Conservation (phyloP, 2,888 invertebrate species). For the Heliconius hortense region DNA sequence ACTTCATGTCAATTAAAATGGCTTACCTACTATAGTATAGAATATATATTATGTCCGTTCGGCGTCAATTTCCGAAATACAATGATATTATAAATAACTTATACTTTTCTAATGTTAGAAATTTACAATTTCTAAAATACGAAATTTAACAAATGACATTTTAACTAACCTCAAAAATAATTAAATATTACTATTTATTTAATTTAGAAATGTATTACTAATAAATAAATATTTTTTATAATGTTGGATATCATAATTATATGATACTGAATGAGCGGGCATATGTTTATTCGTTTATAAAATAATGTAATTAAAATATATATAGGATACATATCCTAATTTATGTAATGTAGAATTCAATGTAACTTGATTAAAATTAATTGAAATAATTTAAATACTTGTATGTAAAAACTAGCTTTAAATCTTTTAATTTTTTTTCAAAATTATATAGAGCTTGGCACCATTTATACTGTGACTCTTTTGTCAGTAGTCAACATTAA, state of each 20-base stretch:
- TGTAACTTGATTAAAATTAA: no score
- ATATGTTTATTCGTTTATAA: no score
- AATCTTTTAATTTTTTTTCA: no score
- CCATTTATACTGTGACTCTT: no score
- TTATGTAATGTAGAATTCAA: no score
- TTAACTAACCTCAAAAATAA: not conserved
- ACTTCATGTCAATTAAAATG: not conserved
- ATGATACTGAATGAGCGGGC: not conserved
- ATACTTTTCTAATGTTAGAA: not conserved
- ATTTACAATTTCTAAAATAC: not conserved
- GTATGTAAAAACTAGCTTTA: no score
- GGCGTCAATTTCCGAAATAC: not conserved
- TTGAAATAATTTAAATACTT: no score
- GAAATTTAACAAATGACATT: not conserved
- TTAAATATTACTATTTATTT: not conserved
- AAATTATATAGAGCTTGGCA: no score
- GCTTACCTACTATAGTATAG: constrained; percentile 2
- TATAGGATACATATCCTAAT: no score
- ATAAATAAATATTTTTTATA: not conserved
- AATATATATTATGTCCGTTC: not conserved
- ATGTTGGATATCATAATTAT: not conserved
- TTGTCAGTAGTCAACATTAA: no score
- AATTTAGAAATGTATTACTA: not conserved
- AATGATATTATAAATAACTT: not conserved
- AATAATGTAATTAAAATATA: not conserved